A percentile compares a stretch with the other conserved stretches of the same genome.
Evolutionary conservation across 2,113 vertebrate species (phyloP).

Genomic region (Halichoerus grypus): DNA sequence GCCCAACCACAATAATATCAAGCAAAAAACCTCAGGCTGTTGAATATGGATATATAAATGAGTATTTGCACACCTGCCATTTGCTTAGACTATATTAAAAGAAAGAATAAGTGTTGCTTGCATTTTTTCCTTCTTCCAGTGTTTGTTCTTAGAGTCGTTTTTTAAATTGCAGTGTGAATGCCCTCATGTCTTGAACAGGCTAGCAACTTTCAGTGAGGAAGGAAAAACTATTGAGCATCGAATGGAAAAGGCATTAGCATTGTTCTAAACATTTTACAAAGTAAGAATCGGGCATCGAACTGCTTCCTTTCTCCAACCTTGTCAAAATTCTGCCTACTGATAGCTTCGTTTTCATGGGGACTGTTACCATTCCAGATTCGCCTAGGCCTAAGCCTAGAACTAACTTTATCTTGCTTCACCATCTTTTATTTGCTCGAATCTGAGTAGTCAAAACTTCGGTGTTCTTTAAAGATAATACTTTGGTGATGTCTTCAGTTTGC

Average conservation of each 20-base stretch:
- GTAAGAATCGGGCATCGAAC: background rate
- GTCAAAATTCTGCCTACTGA: background rate
- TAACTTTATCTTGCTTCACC: background rate
- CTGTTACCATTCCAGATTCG: background rate
- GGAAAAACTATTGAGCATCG: slow-evolving; percentile 58
- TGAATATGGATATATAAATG: slow-evolving; percentile 21
- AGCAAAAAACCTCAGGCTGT: background rate
- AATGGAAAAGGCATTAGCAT: slow-evolving; percentile 62
- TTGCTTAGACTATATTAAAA: slow-evolving; percentile 32
- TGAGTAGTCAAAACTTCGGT: background rate
- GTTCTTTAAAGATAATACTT: background rate
- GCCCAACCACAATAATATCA: slow-evolving; percentile 8
- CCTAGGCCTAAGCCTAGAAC: background rate
- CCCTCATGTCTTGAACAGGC: background rate
- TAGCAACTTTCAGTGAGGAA: slow-evolving; percentile 27
- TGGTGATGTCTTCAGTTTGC: background rate
- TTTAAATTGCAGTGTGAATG: background rate
- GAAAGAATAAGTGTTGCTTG: slow-evolving; percentile 29
- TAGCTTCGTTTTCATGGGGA: background rate
- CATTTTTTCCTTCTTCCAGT: background rate
- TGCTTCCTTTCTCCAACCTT: slow-evolving; percentile 24
- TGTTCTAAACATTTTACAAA: slow-evolving; percentile 58
- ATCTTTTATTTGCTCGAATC: background rate
- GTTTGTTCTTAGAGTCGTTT: background rate
- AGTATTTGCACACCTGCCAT: slow-evolving; percentile 24